These are phyloP conservation scores for Zootermopsis nevadensis DNA, from an alignment of 2,888 invertebrate species.

Conservation along the genomic window DNA sequence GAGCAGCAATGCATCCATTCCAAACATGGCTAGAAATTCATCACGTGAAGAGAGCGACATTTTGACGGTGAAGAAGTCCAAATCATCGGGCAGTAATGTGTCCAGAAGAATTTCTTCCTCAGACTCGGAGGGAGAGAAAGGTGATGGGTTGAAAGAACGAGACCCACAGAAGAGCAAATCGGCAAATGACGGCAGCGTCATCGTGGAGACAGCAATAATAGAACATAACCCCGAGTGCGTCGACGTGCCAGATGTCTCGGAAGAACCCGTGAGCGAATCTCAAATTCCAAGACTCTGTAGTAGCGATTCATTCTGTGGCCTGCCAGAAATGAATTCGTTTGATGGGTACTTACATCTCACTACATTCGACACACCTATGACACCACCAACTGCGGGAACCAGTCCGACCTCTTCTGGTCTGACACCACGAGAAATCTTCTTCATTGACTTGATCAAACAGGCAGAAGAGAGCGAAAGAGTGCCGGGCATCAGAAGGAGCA, in stretches of 20 bases:
- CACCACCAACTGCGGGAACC: constrained; percentile 56
- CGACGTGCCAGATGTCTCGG: no score
- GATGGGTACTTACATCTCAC: constrained; percentile 56
- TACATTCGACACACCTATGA: constrained; percentile 57
- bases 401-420: neutral
- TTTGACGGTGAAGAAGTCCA: neutral
- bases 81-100: neutral
- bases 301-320: constrained; percentile 46
- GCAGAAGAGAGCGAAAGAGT: constrained; percentile 3
- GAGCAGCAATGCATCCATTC: no score
- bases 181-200: neutral
- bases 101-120: constrained; percentile 9
- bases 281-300: constrained; percentile 6
- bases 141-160: constrained; percentile 3
- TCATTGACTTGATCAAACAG: constrained; percentile 8
- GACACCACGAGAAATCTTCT: constrained; percentile 30
- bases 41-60: neutral
- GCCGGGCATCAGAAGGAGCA: neutral
- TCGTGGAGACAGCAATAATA: neutral
- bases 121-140: constrained; percentile 16
- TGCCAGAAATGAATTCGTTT: constrained; percentile 53
- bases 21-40: no score
- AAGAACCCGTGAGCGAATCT: neutral
- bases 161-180: neutral
- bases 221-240: neutral